Evolutionary conservation across 1,140 invertebrate species (phyloP), one percentile per base, ranked within the genome.

Genomic region (Halesus radiatus): DNA sequence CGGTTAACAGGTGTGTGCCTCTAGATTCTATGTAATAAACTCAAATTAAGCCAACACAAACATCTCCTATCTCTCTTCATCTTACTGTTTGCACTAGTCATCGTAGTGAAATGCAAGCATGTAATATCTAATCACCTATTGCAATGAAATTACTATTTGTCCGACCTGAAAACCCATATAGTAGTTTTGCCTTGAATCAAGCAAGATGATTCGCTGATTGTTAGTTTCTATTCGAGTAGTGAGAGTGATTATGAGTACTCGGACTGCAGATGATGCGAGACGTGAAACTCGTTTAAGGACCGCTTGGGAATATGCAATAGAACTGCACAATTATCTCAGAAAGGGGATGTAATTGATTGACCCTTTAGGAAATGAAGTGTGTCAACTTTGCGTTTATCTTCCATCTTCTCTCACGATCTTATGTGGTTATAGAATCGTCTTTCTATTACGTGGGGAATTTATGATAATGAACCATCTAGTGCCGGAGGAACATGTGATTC

Each of bases 141-240:
- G 29, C 56, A 76, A 62, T 8, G 60, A 74, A 60, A 76, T 60
- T 56, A 74, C 20, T 58, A 74, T 76, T 58, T 23, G 22, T 23
- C 54, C 74, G 56, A 50, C 74, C 74, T 60, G 54, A 62, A 76
- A 76, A 76, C 74, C 74, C 56, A 76, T 37, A 76, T 76, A 22
- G 72, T 8, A 62, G 53, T 60, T 76, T 60, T 60, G 22, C n/a
- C 26, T 76, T 22, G 37, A 32, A 74, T 53, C n/a, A 22, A 76
- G 56, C 3, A 6, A 22, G 56, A 76, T 76, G 72, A 29, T 56
- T 56, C 16, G 56, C 74, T 18, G 62, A 68, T 22, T 22, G 37
- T 37, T 53, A 70, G 76, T 78, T 78, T 78, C 70, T 74, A 50
- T 37, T 54, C 37, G 1, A 45, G n/a, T 22, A 74, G 70, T 74